Evolutionary conservation across 2,888 invertebrate species (phyloP), one percentile per base, ranked within the genome.

Genomic region (Chrysolina oricalcia): DNA sequence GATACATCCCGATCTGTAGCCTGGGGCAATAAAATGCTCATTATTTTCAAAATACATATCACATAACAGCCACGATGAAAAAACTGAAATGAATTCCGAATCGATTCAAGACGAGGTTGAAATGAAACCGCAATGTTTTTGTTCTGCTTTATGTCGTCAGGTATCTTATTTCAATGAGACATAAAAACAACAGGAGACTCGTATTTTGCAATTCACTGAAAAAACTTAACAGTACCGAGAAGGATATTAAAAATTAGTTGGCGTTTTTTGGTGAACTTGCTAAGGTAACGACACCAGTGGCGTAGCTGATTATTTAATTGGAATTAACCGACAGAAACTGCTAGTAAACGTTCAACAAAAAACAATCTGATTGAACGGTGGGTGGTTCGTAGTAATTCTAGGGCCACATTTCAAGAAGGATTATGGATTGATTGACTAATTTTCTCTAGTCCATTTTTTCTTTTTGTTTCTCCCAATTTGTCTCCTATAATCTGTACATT

Each of bases 41-140:
- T 59, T 59, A 59, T 59, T 59, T 59, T 59, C 27, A 59, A 59
- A 59, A 59, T 27, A 59, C 23, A 27, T 59, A 59, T 59, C 23
- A 59, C 59, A 59, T 23, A 59, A 59, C 59, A 27, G 59, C 59
- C 35, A 59, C 15, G 15, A 35, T 13, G 35, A 59, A 59, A 59
- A 59, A 59, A 35, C 59, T 59, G 23, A 59, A 59, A 59, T 35
- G 59, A 35, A 59, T 59, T 59, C 59, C 23, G 27, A 59, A 59
- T 59, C 59, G 59, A 59, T 59, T 59, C 59, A 59, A 59, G 59
- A 59, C 59, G 59, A 59, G 59, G 59, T 59, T 59, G 59, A 59
- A 59, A 59, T 59, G 27, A 59, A 59, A 59, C 59, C 59, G 59
- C 59, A 59, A 59, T 10, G 13, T 59, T 59, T 59, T 59, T 59